Conservation (phyloP, 1,140 invertebrate species). For the Bombus breviceps region DNA sequence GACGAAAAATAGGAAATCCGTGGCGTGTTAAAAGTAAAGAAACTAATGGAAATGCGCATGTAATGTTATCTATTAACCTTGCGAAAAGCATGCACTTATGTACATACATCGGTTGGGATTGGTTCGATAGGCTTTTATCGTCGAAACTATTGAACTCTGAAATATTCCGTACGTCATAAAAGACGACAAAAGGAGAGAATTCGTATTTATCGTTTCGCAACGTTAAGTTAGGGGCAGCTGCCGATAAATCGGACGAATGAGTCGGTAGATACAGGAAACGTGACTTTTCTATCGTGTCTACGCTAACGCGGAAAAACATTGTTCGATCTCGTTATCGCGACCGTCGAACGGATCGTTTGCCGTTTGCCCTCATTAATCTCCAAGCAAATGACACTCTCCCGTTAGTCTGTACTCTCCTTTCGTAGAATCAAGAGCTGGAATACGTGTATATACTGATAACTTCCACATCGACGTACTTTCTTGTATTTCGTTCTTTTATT, state of each 20-base stretch:
- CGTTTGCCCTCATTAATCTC: constrained; percentile 40
- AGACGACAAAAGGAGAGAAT: constrained; percentile 31
- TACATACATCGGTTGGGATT: constrained; percentile 42
- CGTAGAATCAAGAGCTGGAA: not conserved
- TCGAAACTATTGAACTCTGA: constrained; percentile 64
- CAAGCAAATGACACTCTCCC: constrained; percentile 19
- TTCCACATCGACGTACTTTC: not conserved
- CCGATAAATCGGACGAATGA: constrained; percentile 43
- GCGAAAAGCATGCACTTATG: constrained; percentile 47
- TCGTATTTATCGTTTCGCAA: constrained; percentile 67
- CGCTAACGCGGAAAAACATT: constrained; percentile 41
- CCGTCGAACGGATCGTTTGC: constrained; percentile 35
- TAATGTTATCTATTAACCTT: constrained; percentile 65
- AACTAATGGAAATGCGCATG: not conserved
- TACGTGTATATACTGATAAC: constrained; percentile 17
- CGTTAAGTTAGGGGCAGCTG: constrained; percentile 60
- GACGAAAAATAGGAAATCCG: constrained; percentile 10
- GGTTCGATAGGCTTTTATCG: constrained; percentile 65
- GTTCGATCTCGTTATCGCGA: constrained; percentile 50
- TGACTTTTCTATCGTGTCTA: constrained; percentile 39
- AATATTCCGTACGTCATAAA: constrained; percentile 70
- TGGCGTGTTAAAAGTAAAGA: not conserved
- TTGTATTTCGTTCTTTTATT: not conserved
- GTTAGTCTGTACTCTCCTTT: not conserved
- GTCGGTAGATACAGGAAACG: constrained; percentile 67